Percentiles rank a stretch among this genome's conserved stretches.
phyloP scores from a whole-genome alignment of 2,797 vertebrate species.

The Potorous gilbertii region DNA sequence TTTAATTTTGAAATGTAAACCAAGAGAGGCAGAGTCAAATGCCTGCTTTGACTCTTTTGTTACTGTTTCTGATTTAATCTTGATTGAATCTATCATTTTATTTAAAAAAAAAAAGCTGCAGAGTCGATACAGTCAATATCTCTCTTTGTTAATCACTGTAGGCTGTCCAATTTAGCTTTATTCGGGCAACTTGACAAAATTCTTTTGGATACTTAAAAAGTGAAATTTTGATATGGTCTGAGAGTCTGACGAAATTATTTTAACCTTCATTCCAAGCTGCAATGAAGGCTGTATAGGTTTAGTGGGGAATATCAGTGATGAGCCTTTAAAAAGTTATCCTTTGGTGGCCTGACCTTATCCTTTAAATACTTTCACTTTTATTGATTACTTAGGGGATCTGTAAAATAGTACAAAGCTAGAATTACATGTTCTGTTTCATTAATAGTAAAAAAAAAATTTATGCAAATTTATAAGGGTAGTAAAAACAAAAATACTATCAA shows the following conservation, averaged over 20 bases:
- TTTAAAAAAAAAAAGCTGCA: conserved; percentile 10
- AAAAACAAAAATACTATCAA: conserved; percentile 11
- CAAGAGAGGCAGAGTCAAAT: conserved; percentile 1
- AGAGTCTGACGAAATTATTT: conserved; percentile 38
- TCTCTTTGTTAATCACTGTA: not conserved
- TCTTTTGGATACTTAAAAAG: conserved; percentile 17
- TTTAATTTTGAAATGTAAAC: conserved; percentile 23
- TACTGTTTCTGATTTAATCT: conserved; percentile 44
- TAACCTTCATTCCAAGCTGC: conserved; percentile 13
- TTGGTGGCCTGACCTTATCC: no score
- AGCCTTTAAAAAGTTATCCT: conserved; percentile 3
- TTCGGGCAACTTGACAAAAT: conserved; percentile 14
- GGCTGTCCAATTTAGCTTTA: not conserved
- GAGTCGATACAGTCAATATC: not conserved
- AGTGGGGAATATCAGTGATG: conserved; percentile 15
- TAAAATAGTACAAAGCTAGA: not conserved
- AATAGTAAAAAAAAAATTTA: not conserved
- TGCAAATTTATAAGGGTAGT: not conserved
- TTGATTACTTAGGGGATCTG: not conserved
- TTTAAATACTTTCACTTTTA: conserved; percentile 40
- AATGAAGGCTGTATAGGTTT: not conserved
- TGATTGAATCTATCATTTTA: conserved; percentile 15
- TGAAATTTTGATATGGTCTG: conserved; percentile 27
- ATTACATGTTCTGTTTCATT: conserved; percentile 3
- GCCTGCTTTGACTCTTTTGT: conserved; percentile 32